phyloP scores from a whole-genome alignment of 2,797 vertebrate species.

The Gallirallus australis region DNA sequence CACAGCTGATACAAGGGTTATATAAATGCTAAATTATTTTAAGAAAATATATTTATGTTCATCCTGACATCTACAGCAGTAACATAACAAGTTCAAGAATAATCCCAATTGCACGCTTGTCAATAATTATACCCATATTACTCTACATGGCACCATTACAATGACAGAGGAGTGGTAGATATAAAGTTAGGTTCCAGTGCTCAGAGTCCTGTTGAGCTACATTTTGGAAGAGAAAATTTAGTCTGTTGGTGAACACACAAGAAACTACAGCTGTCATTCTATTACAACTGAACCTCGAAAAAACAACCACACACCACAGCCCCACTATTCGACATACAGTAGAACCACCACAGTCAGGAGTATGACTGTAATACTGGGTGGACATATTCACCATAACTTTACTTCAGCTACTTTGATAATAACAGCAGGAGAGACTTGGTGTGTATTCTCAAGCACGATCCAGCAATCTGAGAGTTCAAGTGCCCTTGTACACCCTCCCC shows the following conservation, averaged over 20 bases:
- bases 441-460: neutral
- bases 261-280: neutral
- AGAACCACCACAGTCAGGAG: neutral
- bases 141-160: neutral
- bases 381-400: neutral
- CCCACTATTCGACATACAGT: neutral
- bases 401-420: neutral
- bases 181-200: neutral
- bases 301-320: neutral
- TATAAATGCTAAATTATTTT: slow-evolving; percentile 6
- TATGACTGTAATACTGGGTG: neutral
- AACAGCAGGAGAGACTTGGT: neutral
- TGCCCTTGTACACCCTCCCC: neutral
- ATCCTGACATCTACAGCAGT: neutral
- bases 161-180: neutral
- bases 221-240: neutral
- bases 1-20: neutral
- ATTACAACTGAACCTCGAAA: neutral
- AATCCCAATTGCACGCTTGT: neutral
- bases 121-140: neutral
- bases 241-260: neutral
- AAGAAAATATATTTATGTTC: neutral
- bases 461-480: neutral
- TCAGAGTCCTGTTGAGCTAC: neutral
- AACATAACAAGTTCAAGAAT: neutral